These are phyloP conservation scores for Plestiodon gilberti DNA, from an alignment of 2,113 vertebrate species.

Conservation along the genomic window DNA sequence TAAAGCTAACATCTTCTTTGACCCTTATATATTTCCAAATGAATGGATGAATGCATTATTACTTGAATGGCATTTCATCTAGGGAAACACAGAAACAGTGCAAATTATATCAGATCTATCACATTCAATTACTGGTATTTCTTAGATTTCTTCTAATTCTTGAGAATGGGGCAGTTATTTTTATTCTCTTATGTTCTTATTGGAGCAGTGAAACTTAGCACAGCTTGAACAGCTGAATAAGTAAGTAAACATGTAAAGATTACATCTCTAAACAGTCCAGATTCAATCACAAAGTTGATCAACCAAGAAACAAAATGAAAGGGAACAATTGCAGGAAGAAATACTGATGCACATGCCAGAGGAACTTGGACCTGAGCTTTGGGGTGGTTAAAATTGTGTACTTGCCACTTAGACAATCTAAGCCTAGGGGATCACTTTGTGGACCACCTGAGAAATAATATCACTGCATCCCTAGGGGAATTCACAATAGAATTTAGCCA, in stretches of 20 bases:
- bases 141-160: conserved; percentile 20
- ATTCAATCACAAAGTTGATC: background rate
- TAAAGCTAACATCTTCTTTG: too few relatives aligned
- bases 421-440: background rate
- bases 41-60: background rate
- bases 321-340: background rate
- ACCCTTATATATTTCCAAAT: too few relatives aligned
- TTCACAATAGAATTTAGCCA: background rate
- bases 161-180: background rate
- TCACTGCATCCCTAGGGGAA: background rate
- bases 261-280: background rate
- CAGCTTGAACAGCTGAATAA: background rate
- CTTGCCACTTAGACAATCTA: background rate
- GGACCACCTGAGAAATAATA: background rate
- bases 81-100: conserved; percentile 1
- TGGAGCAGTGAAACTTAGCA: background rate
- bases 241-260: background rate
- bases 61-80: conserved; percentile 25
- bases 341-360: background rate
- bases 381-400: background rate
- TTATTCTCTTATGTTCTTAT: conserved; percentile 25
- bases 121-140: conserved; percentile 30
- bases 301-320: background rate
- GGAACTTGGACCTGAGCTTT: background rate
- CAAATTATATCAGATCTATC: conserved; percentile 14